phyloP scores from a whole-genome alignment of 2,113 vertebrate genomes.

The Hystrix brachyura region DNA sequence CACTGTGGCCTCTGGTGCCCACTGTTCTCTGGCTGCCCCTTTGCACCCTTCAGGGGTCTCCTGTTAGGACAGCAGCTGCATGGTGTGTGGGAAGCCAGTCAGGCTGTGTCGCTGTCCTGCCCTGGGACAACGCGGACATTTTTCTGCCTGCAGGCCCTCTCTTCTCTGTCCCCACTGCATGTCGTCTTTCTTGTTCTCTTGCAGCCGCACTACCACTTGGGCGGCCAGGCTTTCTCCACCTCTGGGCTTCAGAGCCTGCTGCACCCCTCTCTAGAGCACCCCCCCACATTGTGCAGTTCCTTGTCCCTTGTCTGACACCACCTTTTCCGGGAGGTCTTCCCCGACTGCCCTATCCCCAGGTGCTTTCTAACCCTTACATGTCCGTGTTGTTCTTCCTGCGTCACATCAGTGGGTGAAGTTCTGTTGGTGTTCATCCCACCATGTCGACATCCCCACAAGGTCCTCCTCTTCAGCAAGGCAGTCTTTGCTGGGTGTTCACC shows the following conservation, averaged over 20 bases:
- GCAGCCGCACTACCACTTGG: neutral
- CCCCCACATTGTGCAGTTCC: neutral
- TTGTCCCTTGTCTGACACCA: neutral
- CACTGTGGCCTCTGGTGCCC: neutral
- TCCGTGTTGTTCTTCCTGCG: neutral
- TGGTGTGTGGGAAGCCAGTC: neutral
- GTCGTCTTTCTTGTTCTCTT: neutral
- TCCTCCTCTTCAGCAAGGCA: accelerated
- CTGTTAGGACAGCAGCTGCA: neutral
- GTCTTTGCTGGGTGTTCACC: neutral
- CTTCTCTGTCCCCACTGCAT: neutral
- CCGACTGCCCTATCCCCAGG: neutral
- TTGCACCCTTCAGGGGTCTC: accelerated
- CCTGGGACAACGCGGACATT: neutral
- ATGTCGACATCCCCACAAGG: too few species aligned
- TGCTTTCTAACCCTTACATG: neutral
- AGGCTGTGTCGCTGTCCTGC: neutral
- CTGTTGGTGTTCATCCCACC: neutral
- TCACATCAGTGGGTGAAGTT: neutral
- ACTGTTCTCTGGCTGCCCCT: accelerated
- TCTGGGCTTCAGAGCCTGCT: neutral
- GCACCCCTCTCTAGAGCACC: neutral
- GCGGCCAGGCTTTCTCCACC: neutral
- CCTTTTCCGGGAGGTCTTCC: neutral
- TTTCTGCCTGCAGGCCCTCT: neutral